A percentile compares a stretch with the other conserved stretches of the same genome.
Conservation (phyloP, 2,888 invertebrate species). For the Homarus gammarus region DNA sequence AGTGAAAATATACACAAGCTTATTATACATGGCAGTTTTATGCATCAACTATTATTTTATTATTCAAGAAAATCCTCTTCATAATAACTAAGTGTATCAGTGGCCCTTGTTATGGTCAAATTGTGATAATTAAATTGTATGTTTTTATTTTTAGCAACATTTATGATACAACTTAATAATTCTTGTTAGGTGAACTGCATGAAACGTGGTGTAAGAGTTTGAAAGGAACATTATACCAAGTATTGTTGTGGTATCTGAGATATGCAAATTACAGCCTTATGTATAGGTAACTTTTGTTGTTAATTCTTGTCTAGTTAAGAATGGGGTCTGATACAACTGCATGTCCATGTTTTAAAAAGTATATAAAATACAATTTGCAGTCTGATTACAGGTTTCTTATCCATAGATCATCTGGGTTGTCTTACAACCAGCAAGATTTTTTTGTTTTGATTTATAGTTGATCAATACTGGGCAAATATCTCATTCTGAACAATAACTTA, state of each 20-base stretch:
- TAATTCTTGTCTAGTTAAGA: neutral
- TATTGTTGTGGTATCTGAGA: constrained; percentile 27
- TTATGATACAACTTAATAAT: no score
- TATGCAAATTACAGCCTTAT: constrained; percentile 10
- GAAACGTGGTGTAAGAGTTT: no score
- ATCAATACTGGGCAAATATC: neutral
- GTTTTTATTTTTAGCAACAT: no score
- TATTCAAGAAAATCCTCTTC: neutral
- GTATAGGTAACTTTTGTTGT: neutral
- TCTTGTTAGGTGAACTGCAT: no score
- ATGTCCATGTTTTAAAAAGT: neutral
- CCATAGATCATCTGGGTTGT: neutral
- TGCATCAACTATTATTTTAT: constrained; percentile 38
- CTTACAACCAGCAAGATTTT: neutral
- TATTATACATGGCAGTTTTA: constrained; percentile 64
- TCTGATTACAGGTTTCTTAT: neutral
- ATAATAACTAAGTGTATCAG: neutral
- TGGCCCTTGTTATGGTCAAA: neutral
- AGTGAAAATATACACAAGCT: constrained; percentile 52
- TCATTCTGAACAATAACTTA: neutral
- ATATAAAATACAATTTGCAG: neutral
- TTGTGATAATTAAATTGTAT: no score
- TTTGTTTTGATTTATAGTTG: neutral
- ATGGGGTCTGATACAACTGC: neutral
- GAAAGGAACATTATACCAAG: constrained; percentile 39